A percentile compares a stretch with the other conserved stretches of the same genome.
Conservation (phyloP, 2,113 vertebrate species). For the Pollimyrus isidori region DNA sequence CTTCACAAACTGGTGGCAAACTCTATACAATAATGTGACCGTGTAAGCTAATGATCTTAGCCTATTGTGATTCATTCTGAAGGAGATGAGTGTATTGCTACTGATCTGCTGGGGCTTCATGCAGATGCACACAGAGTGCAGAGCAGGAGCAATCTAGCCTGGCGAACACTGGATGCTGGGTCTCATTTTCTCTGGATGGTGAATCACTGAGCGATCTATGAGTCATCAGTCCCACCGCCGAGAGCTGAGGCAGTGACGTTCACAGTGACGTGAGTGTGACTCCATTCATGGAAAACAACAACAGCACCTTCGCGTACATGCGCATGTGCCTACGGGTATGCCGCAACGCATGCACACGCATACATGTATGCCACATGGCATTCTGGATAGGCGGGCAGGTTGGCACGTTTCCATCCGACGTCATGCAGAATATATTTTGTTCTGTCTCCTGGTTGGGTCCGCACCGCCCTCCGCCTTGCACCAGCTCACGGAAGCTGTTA, state of each 20-base stretch:
- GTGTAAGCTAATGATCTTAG: not conserved
- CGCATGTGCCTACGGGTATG: not conserved
- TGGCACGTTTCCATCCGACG: not conserved
- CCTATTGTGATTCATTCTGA: not conserved
- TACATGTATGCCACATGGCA: not conserved
- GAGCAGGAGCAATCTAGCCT: not conserved
- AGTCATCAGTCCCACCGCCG: not conserved
- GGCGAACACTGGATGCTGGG: not conserved
- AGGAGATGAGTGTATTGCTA: not conserved
- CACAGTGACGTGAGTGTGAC: not conserved
- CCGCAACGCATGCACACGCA: not conserved
- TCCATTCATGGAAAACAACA: constrained; percentile 42
- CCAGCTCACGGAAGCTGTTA: not conserved
- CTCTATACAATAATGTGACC: not conserved
- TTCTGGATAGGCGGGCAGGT: not conserved
- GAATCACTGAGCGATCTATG: not conserved
- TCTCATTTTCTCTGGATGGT: not conserved
- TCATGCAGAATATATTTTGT: constrained; percentile 24
- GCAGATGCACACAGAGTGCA: not conserved
- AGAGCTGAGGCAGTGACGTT: not conserved
- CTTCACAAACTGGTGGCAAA: not conserved
- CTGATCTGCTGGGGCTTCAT: not conserved
- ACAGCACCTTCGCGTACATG: constrained; percentile 6
- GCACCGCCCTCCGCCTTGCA: not conserved
- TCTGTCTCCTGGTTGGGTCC: constrained; percentile 30